Conservation (phyloP, 2,113 vertebrate genomes). For the Sinocyclocheilus anshuiensis region DNA sequence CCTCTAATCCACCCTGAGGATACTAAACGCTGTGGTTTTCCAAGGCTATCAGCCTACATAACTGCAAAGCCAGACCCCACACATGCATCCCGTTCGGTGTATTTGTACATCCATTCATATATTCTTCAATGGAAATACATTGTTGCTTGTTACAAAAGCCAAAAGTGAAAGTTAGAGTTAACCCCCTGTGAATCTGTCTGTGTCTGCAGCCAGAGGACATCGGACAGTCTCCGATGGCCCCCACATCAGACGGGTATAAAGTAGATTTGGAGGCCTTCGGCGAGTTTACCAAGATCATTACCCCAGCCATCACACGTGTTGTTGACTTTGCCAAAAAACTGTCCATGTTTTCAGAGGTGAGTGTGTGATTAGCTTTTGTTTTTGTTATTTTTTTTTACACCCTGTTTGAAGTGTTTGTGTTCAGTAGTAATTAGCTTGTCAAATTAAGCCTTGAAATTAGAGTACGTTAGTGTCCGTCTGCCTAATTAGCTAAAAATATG, state of each 20-base stretch:
- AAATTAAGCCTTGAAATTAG: background rate
- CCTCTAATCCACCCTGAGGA: conserved; percentile 8
- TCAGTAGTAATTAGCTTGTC: background rate
- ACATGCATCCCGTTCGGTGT: background rate
- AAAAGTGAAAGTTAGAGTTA: background rate
- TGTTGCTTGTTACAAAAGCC: background rate
- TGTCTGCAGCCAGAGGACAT: conserved; percentile 88
- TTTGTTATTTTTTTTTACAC: background rate
- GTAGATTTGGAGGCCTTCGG: conserved; percentile 98
- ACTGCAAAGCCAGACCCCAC: background rate
- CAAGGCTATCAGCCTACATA: conserved; percentile 5
- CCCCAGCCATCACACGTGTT: conserved; percentile 96
- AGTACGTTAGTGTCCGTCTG: background rate
- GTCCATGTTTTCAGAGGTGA: conserved; percentile 91
- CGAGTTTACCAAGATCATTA: conserved; percentile 99
- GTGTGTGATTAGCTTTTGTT: background rate
- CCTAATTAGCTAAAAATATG: conserved; percentile 8
- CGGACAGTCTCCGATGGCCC: conserved; percentile 89
- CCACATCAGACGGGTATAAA: conserved; percentile 90
- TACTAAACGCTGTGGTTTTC: background rate
- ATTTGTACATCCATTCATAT: background rate
- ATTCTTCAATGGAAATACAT: no score
- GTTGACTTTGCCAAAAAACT: conserved; percentile 99
- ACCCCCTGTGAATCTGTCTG: conserved; percentile 58
- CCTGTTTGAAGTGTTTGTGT: background rate